Evolutionary conservation across 2,888 invertebrate species (phyloP).

Genomic region (Epistrophe eligans): DNA sequence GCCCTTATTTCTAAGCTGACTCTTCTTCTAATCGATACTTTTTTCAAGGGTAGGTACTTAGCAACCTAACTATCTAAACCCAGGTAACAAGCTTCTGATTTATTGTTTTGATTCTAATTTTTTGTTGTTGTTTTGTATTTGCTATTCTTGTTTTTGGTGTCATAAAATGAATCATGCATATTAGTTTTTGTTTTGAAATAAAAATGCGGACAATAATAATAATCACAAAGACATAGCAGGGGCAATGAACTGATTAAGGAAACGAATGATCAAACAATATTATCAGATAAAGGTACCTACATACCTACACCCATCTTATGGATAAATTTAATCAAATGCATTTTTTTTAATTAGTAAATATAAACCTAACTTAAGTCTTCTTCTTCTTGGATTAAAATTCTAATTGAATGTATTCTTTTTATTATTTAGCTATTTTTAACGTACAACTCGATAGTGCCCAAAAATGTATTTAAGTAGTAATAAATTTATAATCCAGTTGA

Average conservation of each 20-base stretch:
- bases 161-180: background rate
- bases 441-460: too few relatives aligned
- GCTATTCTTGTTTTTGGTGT: background rate
- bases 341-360: background rate
- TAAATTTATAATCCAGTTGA: too few relatives aligned
- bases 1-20: background rate
- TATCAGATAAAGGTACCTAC: background rate
- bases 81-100: background rate
- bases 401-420: background rate
- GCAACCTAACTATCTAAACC: too few relatives aligned
- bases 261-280: background rate
- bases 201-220: background rate
- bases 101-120: background rate
- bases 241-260: conserved; percentile 15
- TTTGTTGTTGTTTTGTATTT: background rate
- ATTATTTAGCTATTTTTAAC: too few relatives aligned
- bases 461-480: too few relatives aligned
- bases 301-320: too few relatives aligned
- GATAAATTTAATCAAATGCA: background rate
- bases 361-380: background rate
- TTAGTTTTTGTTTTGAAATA: conserved; percentile 9
- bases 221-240: background rate
- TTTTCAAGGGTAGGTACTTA: background rate
- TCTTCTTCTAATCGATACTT: background rate
- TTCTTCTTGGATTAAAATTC: background rate